Evolutionary conservation across 2,113 vertebrate species (phyloP).

Genomic region (Delphinus delphis): DNA sequence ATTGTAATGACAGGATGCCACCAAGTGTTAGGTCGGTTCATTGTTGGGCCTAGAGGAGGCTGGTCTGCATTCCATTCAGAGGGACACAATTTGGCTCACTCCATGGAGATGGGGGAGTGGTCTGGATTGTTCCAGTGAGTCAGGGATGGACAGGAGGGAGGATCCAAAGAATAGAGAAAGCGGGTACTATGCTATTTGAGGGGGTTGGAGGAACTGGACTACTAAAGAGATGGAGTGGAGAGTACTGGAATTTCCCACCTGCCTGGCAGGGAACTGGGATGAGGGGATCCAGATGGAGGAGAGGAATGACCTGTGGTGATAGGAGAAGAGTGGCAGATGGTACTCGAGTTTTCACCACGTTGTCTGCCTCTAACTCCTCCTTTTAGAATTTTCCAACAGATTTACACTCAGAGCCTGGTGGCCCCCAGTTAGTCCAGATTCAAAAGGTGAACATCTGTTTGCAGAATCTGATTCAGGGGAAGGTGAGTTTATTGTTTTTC

Average conservation of each 20-base stretch:
- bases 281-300: not conserved
- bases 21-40: not conserved
- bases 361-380: not conserved
- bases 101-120: not conserved
- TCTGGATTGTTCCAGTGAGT: not conserved
- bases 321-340: not conserved
- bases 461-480: slow-evolving; percentile 58
- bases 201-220: not conserved
- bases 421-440: slow-evolving; percentile 69
- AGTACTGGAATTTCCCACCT: not conserved
- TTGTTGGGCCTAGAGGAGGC: not conserved
- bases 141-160: not conserved
- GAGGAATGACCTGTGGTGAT: not conserved
- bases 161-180: not conserved
- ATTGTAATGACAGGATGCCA: not conserved
- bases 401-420: slow-evolving; percentile 13
- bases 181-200: not conserved
- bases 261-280: not conserved
- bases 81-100: not conserved
- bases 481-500: slow-evolving; percentile 67
- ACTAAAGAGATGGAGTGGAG: not conserved
- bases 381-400: slow-evolving; percentile 65
- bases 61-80: slow-evolving; percentile 18
- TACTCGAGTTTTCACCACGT: not conserved
- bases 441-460: slow-evolving; percentile 77